These are phyloP conservation scores for Drosophila hydei DNA, from an alignment of 1,140 invertebrate species.

Conservation along the genomic window DNA sequence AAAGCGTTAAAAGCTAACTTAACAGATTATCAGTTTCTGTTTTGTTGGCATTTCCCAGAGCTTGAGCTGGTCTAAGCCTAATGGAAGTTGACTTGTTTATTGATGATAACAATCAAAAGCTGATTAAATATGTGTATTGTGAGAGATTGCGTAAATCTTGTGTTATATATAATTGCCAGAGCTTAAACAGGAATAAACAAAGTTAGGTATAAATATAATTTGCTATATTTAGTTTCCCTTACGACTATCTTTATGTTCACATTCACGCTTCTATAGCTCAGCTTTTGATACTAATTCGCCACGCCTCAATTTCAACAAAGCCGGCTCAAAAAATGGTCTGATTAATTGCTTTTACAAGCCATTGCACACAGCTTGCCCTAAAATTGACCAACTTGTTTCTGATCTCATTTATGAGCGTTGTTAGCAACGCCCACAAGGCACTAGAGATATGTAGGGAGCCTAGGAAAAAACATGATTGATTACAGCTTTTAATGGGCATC, in stretches of 20 bases:
- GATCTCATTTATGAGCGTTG: slow-evolving; percentile 35
- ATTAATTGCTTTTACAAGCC: slow-evolving; percentile 32
- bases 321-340: slow-evolving; percentile 21
- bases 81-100: no score
- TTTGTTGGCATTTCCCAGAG: not conserved
- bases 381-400: slow-evolving; percentile 27
- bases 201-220: no score
- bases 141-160: no score
- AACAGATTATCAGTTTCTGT: slow-evolving; percentile 1
- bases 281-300: no score
- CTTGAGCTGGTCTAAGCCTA: not conserved
- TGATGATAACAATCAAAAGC: no score
- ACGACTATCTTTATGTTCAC: no score
- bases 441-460: slow-evolving; percentile 9
- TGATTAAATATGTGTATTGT: no score
- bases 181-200: no score
- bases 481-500: slow-evolving; percentile 45
- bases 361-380: slow-evolving; percentile 18
- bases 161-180: no score
- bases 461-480: slow-evolving; percentile 53
- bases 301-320: not conserved
- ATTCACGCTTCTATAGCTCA: not conserved
- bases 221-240: no score
- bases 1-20: not conserved
- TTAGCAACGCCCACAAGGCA: slow-evolving; percentile 16